A percentile compares a stretch with the other conserved stretches of the same genome.
phyloP scores from a whole-genome alignment of 2,888 invertebrate genomes.

The Omphaloscelis lunosa region DNA sequence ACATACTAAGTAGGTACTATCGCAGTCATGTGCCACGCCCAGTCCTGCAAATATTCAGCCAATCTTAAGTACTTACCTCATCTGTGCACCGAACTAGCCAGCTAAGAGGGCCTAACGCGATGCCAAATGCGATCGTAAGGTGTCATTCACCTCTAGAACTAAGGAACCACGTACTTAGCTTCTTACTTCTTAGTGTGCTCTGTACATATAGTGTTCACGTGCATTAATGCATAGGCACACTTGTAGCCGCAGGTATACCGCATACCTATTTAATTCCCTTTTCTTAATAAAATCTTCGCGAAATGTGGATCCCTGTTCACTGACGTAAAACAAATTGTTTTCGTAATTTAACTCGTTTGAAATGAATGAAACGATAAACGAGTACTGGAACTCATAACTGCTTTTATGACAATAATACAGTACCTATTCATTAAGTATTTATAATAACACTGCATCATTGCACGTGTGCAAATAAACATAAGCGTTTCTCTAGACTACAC shows the following conservation, averaged over 20 bases:
- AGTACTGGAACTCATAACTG: slow-evolving; percentile 18
- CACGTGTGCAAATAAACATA: slow-evolving; percentile 58
- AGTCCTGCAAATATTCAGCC: slow-evolving; percentile 51
- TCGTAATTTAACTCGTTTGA: slow-evolving; percentile 4
- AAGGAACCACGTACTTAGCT: slow-evolving; percentile 49
- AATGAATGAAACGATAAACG: slow-evolving; percentile 27
- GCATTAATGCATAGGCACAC: background rate
- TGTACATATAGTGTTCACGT: background rate
- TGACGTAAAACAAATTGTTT: slow-evolving; percentile 16
- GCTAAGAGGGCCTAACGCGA: slow-evolving; percentile 60
- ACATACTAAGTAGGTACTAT: slow-evolving; percentile 26
- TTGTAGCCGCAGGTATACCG: slow-evolving; percentile 18
- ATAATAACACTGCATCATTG: slow-evolving; percentile 37
- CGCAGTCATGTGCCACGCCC: slow-evolving; percentile 47
- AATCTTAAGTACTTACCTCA: slow-evolving; percentile 52
- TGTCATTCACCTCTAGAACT: slow-evolving; percentile 67
- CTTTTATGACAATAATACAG: slow-evolving; percentile 34
- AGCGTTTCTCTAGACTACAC: slow-evolving; percentile 61
- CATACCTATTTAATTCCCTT: background rate
- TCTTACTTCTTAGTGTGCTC: slow-evolving; percentile 9
- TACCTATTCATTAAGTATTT: slow-evolving; percentile 17
- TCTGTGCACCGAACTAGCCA: slow-evolving; percentile 49
- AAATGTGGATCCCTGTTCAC: background rate
- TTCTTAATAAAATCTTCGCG: background rate
- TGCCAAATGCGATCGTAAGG: slow-evolving; percentile 60